Evolutionary conservation across 2,113 vertebrate genomes (phyloP), one percentile per base, ranked within the genome.

Genomic region (Pseudopipra pipra): DNA sequence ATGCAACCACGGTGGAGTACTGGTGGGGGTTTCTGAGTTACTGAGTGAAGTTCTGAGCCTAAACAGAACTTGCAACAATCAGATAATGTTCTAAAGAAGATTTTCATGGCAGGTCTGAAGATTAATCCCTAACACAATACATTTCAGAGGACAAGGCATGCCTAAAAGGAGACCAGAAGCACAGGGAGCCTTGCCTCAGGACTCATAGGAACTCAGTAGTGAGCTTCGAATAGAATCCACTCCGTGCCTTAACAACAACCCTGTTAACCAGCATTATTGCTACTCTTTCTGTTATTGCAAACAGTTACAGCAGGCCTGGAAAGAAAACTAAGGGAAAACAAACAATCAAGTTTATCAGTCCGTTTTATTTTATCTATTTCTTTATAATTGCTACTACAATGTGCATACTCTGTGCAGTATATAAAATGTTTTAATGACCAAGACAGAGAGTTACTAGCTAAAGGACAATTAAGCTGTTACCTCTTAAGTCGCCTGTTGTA

Each of bases 301-400:
- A 95, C 75, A 63, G 31, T 89, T 93, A 81, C 20, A 44, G 59
- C 59, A 55, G 41, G 71, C 68, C 89, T 94, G 84, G 87, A 80
- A 93, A 80, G 58, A 93, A 96, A 97, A 77, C 12, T 23, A 80
- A 83, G 37, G 55, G 35, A 85, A 93, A 93, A 51, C 43, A 71
- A 92, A 35, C 65, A 90, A 68, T 61, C 55, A 47, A 39, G 54
- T 93, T 95, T 94, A 92, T 95, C 91, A 94, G 79, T 79, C 78
- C 89, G 27, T 87, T 94, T 94, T 94, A 85, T 85, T 95, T 95
- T 95, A 94, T 95, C 91, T 94, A 21, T 94, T 83, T 76, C 59
- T n/a, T 20, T 81, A 52, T 80, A 96, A 90, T 77, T 92, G 61
- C 83, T 90, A 39, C 59, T 86, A 84, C 76, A 91, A 52, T 31